Percentiles rank a stretch among this genome's conserved stretches.
These are phyloP conservation scores for Apis florea DNA, from an alignment of 1,140 invertebrate species.

Conservation along the genomic window DNA sequence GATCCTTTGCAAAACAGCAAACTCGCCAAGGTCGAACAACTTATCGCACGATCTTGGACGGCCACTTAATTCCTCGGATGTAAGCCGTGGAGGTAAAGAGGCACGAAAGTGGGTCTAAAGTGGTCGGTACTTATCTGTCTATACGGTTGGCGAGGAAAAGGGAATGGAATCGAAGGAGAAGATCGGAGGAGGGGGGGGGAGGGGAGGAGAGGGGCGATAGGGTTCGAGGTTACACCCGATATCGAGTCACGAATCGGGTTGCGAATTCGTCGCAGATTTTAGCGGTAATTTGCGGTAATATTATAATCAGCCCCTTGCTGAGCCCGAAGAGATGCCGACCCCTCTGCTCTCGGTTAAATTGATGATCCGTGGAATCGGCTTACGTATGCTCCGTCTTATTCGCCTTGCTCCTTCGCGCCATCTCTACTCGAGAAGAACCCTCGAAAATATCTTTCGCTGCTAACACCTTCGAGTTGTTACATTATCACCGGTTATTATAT, in stretches of 20 bases:
- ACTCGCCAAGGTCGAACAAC: conserved; percentile 51
- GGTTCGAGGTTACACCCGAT: conserved; percentile 38
- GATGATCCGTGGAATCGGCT: conserved; percentile 67
- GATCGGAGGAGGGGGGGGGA: conserved; percentile 8
- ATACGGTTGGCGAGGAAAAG: conserved; percentile 28
- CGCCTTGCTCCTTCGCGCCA: conserved; percentile 30
- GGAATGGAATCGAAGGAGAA: conserved; percentile 12
- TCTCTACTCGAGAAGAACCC: neutral
- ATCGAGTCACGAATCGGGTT: conserved; percentile 50
- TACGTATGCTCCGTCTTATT: conserved; percentile 46
- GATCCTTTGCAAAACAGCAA: conserved; percentile 38
- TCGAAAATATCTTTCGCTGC: conserved; percentile 11
- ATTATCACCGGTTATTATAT: neutral
- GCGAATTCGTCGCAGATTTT: conserved; percentile 69
- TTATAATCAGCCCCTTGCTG: conserved; percentile 69
- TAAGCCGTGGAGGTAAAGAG: conserved; percentile 57
- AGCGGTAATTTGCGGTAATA: conserved; percentile 71
- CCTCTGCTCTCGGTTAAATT: conserved; percentile 55
- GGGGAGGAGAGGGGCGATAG: conserved; percentile 43
- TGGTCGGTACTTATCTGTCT: conserved; percentile 55
- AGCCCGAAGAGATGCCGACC: conserved; percentile 43
- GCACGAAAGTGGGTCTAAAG: conserved; percentile 57
- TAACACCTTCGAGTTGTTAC: neutral
- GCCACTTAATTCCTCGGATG: conserved; percentile 58
- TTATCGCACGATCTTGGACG: conserved; percentile 56